phyloP scores from a whole-genome alignment of 2,888 invertebrate genomes.

The Papilio gigon region DNA sequence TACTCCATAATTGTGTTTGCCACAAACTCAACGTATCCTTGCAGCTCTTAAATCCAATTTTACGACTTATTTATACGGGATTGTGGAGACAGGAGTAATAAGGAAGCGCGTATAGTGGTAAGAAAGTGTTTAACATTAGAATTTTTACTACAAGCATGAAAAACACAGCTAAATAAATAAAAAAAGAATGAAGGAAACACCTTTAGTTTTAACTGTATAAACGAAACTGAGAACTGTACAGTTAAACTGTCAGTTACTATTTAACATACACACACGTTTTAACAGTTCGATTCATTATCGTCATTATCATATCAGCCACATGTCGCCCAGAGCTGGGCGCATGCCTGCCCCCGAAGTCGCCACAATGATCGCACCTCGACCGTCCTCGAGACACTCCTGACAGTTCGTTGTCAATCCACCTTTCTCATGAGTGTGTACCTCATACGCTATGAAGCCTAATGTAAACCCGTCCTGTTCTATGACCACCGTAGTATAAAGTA shows the following conservation, averaged over 20 bases:
- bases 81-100: constrained; percentile 32
- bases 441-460: neutral
- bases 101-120: neutral
- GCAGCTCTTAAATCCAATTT: constrained; percentile 39
- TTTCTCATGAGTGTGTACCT: neutral
- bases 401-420: too few relatives aligned
- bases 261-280: too few relatives aligned
- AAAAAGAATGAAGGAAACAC: neutral
- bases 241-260: too few relatives aligned
- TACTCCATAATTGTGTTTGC: constrained; percentile 33
- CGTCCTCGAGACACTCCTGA: too few relatives aligned
- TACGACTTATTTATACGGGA: constrained; percentile 42
- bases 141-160: neutral
- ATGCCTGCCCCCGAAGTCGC: too few relatives aligned
- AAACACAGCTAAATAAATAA: neutral
- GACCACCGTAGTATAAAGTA: constrained; percentile 46
- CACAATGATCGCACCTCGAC: too few relatives aligned
- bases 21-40: constrained; percentile 34
- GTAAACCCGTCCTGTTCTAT: constrained; percentile 38
- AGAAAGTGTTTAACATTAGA: neutral
- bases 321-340: too few relatives aligned
- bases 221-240: too few relatives aligned
- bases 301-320: too few relatives aligned
- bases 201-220: too few relatives aligned
- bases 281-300: too few relatives aligned